Evolutionary conservation across 1,140 invertebrate genomes (phyloP).

Genomic region (Monochamus saltuarius): DNA sequence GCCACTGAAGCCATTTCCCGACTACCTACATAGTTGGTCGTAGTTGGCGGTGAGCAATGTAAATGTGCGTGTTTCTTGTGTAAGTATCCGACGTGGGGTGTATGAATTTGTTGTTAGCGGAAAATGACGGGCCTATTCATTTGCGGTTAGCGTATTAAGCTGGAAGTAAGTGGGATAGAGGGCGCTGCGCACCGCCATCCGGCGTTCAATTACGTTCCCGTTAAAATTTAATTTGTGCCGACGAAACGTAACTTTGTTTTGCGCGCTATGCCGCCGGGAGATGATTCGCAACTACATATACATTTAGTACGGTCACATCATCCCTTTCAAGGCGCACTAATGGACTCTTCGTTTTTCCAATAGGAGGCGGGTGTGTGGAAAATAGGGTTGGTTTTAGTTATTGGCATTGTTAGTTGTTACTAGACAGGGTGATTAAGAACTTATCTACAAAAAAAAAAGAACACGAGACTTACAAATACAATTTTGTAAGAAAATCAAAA

Average conservation of each 20-base stretch:
- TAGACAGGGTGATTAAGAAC: too few species aligned
- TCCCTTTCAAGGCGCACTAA: too few species aligned
- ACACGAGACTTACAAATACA: too few species aligned
- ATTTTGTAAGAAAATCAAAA: too few species aligned
- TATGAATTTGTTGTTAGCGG: conserved; percentile 30
- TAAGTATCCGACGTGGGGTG: conserved; percentile 22
- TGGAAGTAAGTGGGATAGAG: conserved; percentile 47
- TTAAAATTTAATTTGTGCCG: conserved; percentile 52
- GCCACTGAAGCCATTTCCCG: too few species aligned
- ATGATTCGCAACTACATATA: conserved; percentile 20
- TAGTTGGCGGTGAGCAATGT: too few species aligned
- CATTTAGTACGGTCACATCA: conserved; percentile 12
- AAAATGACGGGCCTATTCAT: conserved; percentile 42
- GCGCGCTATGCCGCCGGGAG: conserved; percentile 41
- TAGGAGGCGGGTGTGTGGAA: too few species aligned
- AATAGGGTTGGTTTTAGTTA: too few species aligned
- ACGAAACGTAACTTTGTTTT: conserved; percentile 52
- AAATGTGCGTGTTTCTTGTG: conserved; percentile 1
- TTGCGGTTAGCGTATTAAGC: conserved; percentile 48
- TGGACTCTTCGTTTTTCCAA: too few species aligned
- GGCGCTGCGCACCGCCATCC: conserved; percentile 41
- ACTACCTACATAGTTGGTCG: too few species aligned
- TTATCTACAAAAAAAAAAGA: too few species aligned
- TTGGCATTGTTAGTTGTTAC: too few species aligned
- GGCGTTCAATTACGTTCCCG: conserved; percentile 50